These are phyloP conservation scores for Sesia bembeciformis DNA, from an alignment of 2,888 invertebrate genomes.

Conservation along the genomic window DNA sequence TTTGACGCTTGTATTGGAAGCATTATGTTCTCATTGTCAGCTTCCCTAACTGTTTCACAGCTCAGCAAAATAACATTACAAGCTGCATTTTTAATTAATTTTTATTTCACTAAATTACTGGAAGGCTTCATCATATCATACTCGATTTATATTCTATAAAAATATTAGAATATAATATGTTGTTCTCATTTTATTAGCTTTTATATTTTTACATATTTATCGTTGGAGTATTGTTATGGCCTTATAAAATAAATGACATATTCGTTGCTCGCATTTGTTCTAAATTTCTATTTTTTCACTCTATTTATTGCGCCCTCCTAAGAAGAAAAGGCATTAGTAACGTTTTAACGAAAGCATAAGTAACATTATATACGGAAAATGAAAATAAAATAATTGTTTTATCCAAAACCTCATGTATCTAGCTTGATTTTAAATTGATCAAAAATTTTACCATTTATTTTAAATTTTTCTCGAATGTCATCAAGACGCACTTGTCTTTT, in stretches of 20 bases:
- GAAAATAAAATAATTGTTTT: no score
- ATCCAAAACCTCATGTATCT: no score
- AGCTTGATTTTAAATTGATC: no score
- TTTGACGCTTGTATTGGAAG: slow-evolving; percentile 58
- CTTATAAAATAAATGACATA: slow-evolving; percentile 29
- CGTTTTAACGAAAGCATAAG: no score
- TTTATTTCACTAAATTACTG: slow-evolving; percentile 68
- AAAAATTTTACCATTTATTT: no score
- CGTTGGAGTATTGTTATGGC: slow-evolving; percentile 59
- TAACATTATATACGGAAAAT: no score
- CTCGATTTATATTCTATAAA: slow-evolving; percentile 70
- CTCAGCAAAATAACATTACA: slow-evolving; percentile 57
- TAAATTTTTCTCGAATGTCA: no score
- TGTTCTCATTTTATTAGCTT: slow-evolving; percentile 47
- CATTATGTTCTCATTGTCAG: slow-evolving; percentile 17
- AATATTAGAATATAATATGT: slow-evolving; percentile 69
- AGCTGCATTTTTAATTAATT: slow-evolving; percentile 51
- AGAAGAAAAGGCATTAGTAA: no score
- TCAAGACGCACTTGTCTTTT: no score
- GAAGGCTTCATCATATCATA: slow-evolving; percentile 72
- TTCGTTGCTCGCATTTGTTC: slow-evolving; percentile 24
- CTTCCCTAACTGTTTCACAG: slow-evolving; percentile 54
- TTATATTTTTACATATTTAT: slow-evolving; percentile 52
- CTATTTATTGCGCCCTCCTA: no score
- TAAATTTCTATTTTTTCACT: not conserved